Conservation (phyloP, 2,888 invertebrate species). For the Volucella zonaria region DNA sequence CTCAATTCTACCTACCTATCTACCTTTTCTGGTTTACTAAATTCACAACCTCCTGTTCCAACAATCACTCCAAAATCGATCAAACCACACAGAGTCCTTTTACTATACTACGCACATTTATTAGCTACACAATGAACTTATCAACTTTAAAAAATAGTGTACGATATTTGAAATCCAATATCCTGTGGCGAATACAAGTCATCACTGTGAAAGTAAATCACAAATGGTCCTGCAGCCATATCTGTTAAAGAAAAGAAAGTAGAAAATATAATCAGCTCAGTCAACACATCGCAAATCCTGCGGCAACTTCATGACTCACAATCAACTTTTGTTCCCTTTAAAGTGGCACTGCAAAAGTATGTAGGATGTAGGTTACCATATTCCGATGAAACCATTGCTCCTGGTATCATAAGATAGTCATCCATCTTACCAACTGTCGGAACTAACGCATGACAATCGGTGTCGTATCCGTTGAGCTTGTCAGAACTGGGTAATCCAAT, state of each 20-base stretch:
- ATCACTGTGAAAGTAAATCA: conserved; percentile 85
- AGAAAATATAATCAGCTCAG: background rate
- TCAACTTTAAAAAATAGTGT: conserved; percentile 72
- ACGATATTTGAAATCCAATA: conserved; percentile 79
- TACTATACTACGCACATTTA: no score
- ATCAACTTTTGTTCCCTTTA: conserved; percentile 76
- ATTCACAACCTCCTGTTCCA: no score
- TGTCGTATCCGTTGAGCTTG: conserved; percentile 80
- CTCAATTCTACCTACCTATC: no score
- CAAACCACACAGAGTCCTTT: no score
- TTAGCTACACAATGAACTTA: no score
- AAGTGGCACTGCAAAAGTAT: conserved; percentile 79
- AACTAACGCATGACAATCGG: conserved; percentile 84
- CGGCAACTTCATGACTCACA: conserved; percentile 75
- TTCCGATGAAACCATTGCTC: conserved; percentile 83
- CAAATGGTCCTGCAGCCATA: conserved; percentile 85
- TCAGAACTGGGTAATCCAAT: conserved; percentile 75
- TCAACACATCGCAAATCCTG: background rate
- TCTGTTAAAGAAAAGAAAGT: conserved; percentile 81
- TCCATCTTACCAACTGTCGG: conserved; percentile 82
- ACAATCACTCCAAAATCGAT: no score
- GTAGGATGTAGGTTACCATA: conserved; percentile 78
- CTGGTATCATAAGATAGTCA: conserved; percentile 85
- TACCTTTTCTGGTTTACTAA: no score
- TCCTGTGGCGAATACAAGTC: conserved; percentile 80